These are phyloP conservation scores for Pyrgilauda ruficollis DNA, from an alignment of 2,113 vertebrate genomes.

Conservation along the genomic window DNA sequence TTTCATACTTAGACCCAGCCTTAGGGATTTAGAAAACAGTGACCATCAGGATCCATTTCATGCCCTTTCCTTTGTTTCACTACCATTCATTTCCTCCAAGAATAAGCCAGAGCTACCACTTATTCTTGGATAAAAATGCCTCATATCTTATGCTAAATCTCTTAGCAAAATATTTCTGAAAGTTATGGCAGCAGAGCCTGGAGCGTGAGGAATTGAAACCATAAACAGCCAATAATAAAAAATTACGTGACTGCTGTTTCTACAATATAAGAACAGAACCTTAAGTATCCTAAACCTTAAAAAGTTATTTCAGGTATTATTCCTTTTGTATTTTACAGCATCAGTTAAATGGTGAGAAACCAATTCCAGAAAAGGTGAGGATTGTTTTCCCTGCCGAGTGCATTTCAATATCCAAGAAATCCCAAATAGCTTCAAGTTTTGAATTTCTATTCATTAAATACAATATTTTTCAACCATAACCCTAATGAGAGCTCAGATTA, in stretches of 20 bases:
- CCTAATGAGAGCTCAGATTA: background rate
- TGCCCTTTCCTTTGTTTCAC: background rate
- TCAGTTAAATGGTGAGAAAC: background rate
- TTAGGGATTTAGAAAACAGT: background rate
- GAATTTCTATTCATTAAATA: background rate
- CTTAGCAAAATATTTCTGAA: background rate
- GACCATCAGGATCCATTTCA: background rate
- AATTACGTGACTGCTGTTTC: background rate
- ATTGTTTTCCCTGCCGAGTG: background rate
- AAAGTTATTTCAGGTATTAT: background rate
- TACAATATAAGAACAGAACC: background rate
- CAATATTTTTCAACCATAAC: conserved; percentile 8
- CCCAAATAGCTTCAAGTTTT: background rate
- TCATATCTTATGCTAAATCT: background rate
- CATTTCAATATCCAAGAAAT: background rate
- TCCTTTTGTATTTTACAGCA: background rate
- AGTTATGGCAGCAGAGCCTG: background rate
- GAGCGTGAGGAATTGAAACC: background rate
- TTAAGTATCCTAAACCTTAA: background rate
- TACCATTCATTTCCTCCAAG: background rate
- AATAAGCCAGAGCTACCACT: background rate
- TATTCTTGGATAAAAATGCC: background rate
- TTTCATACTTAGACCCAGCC: background rate
- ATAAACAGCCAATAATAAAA: background rate
- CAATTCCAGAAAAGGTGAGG: background rate